phyloP scores from a whole-genome alignment of 2,113 vertebrate genomes.

The Leucoraja erinaceus region DNA sequence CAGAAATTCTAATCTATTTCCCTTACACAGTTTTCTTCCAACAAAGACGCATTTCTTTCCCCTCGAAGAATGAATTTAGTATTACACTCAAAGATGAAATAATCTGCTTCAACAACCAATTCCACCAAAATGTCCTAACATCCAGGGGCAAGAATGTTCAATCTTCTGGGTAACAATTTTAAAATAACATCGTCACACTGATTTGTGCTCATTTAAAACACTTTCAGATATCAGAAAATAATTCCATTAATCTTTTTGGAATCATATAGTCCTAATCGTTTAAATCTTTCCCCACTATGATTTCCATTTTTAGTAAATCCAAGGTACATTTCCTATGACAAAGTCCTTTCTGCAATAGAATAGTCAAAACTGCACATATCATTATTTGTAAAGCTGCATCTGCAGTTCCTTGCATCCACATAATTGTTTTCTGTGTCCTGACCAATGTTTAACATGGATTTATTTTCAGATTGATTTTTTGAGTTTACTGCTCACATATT shows the following conservation, averaged over 20 bases:
- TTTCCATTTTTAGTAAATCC: background rate
- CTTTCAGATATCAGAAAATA: background rate
- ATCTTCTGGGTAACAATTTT: background rate
- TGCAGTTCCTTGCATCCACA: too few relatives aligned
- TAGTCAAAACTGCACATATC: background rate
- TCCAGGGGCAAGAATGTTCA: background rate
- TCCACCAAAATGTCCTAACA: too few relatives aligned
- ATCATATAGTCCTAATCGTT: background rate
- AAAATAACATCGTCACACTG: background rate
- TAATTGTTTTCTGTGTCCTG: background rate
- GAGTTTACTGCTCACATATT: background rate
- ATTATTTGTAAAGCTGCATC: too few relatives aligned
- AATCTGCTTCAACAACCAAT: too few relatives aligned
- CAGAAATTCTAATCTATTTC: too few relatives aligned
- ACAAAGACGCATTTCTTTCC: background rate
- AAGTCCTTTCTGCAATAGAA: background rate
- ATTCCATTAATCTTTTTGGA: background rate
- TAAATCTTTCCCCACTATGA: background rate
- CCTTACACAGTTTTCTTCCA: too few relatives aligned
- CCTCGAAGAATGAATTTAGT: background rate
- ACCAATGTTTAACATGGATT: background rate
- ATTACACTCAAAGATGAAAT: background rate
- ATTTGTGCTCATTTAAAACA: background rate
- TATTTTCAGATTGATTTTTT: too few relatives aligned
- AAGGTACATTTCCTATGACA: background rate